These are phyloP conservation scores for Neofelis nebulosa DNA, from an alignment of 2,113 vertebrate genomes.

Conservation along the genomic window DNA sequence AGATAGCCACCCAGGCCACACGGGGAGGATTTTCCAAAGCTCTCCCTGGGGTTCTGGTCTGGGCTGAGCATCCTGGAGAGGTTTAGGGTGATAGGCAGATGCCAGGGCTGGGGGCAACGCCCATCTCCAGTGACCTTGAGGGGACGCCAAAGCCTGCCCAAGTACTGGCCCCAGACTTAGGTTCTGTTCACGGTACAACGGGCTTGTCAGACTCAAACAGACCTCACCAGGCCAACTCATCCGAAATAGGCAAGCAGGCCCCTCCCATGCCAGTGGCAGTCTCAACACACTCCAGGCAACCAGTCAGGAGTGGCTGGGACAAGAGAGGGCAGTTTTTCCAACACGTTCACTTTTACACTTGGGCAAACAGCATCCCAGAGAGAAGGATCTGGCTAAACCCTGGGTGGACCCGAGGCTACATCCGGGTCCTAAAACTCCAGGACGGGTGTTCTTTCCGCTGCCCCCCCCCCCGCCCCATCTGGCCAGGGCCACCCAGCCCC, in stretches of 20 bases:
- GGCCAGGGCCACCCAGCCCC: neutral
- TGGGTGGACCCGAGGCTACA: neutral
- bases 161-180: neutral
- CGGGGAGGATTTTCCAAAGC: rapidly evolving
- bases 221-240: neutral
- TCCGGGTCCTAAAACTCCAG: neutral
- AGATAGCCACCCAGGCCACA: neutral
- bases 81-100: neutral
- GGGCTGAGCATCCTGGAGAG: no score
- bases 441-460: no score
- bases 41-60: neutral
- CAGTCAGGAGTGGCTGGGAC: rapidly evolving
- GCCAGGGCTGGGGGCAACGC: neutral
- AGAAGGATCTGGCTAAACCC: neutral
- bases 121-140: neutral
- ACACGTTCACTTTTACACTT: neutral
- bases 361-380: no score
- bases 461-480: neutral
- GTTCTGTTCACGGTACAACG: neutral
- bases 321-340: neutral
- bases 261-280: neutral
- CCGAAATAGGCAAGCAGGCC: neutral
- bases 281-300: neutral
- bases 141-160: neutral
- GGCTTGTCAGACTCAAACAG: neutral